These are phyloP conservation scores for Brachypalpus laphriformis DNA, from an alignment of 2,888 invertebrate genomes.

Conservation along the genomic window DNA sequence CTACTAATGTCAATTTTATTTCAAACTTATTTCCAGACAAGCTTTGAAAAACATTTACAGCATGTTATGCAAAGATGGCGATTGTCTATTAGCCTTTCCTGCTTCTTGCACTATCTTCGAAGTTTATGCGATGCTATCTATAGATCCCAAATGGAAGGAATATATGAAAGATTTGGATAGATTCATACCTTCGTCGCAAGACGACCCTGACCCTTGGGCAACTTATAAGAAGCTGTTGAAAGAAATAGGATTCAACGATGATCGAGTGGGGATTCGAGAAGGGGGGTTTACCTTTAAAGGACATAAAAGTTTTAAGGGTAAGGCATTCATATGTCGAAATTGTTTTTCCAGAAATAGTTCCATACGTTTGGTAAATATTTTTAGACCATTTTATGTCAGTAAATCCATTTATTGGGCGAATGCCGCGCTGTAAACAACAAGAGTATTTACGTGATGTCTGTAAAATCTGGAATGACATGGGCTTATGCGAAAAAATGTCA, in stretches of 20 bases:
- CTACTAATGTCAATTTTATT: background rate
- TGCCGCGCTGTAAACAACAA: constrained; percentile 85
- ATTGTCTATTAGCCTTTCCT: constrained; percentile 87
- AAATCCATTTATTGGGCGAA: constrained; percentile 87
- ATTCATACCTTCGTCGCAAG: constrained; percentile 88
- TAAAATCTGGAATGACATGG: constrained; percentile 82
- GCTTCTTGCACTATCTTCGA: constrained; percentile 88
- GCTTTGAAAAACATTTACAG: constrained; percentile 87
- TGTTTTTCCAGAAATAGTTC: too few relatives aligned
- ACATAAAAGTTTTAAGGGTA: constrained; percentile 85
- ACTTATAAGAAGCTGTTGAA: constrained; percentile 82
- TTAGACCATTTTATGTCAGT: constrained; percentile 87
- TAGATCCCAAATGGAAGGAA: constrained; percentile 85
- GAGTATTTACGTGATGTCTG: constrained; percentile 86
- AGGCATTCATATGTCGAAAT: too few relatives aligned
- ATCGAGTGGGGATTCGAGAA: constrained; percentile 85
- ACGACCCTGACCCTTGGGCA: constrained; percentile 84
- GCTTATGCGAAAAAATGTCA: background rate
- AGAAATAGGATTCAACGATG: constrained; percentile 85
- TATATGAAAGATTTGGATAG: constrained; percentile 87
- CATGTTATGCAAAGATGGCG: constrained; percentile 87
- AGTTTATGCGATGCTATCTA: constrained; percentile 86
- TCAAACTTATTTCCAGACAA: constrained; percentile 82
- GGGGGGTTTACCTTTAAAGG: constrained; percentile 85
- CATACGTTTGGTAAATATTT: constrained; percentile 60